These are phyloP conservation scores for Mamestra brassicae DNA, from an alignment of 2,888 invertebrate genomes.

Conservation along the genomic window DNA sequence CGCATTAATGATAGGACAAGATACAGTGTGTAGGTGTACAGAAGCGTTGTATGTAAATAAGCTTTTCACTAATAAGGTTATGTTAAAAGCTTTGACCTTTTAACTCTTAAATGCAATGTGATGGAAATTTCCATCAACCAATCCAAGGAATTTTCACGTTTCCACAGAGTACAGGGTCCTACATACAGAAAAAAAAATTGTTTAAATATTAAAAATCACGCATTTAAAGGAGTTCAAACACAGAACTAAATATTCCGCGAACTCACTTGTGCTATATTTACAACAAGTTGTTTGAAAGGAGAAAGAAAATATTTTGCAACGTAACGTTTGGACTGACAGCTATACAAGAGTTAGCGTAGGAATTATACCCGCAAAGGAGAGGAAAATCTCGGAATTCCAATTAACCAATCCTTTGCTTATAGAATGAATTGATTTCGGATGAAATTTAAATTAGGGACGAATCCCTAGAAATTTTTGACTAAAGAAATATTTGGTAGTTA, in stretches of 20 bases:
- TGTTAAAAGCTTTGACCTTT: conserved; percentile 20
- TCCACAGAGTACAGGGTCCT: too few species aligned
- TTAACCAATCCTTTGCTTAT: neutral
- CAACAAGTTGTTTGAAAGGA: conserved; percentile 2
- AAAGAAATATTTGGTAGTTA: neutral
- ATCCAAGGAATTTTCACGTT: too few species aligned
- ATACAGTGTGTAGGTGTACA: neutral
- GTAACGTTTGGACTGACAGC: neutral
- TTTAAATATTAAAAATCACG: too few species aligned
- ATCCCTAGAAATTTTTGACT: neutral
- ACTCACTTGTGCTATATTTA: neutral
- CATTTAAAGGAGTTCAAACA: neutral
- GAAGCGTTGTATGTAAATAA: neutral
- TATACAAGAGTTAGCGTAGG: neutral
- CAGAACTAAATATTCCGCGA: neutral
- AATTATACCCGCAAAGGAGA: neutral
- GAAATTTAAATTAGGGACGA: neutral
- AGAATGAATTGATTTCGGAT: neutral
- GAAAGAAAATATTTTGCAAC: neutral
- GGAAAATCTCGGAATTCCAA: neutral
- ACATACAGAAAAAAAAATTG: too few species aligned
- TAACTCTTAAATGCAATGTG: too few species aligned
- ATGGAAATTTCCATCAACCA: too few species aligned
- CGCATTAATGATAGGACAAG: too few species aligned
- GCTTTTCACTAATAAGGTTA: neutral